These are phyloP conservation scores for Eupithecia subumbrata DNA, from an alignment of 2,888 invertebrate genomes.

Conservation along the genomic window DNA sequence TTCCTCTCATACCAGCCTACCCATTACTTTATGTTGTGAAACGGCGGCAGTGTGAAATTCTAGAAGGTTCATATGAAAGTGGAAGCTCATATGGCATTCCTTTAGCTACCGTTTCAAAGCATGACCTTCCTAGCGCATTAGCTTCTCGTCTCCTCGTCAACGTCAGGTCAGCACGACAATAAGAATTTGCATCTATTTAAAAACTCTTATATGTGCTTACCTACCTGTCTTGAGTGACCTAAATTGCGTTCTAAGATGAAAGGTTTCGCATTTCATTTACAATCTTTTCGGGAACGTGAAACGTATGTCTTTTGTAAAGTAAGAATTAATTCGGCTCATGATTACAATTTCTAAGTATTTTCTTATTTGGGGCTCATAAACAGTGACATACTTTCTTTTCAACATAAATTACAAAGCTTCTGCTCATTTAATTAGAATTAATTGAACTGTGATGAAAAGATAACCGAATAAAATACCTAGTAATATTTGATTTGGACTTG, in stretches of 20 bases:
- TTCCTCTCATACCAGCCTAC: not conserved
- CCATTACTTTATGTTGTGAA: not conserved
- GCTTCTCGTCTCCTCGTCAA: constrained; percentile 36
- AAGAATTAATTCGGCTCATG: constrained; percentile 18
- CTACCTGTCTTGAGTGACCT: constrained; percentile 59
- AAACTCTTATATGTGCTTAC: constrained; percentile 45
- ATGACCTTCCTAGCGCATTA: constrained; percentile 40
- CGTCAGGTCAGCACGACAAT: constrained; percentile 53
- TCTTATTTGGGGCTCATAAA: constrained; percentile 16
- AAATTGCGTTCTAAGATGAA: constrained; percentile 47
- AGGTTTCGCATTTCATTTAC: constrained; percentile 46
- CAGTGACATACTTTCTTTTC: not conserved
- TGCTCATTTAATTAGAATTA: not conserved
- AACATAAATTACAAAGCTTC: not conserved
- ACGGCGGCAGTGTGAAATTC: not conserved
- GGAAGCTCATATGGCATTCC: constrained; percentile 19
- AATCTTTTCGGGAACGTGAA: constrained; percentile 36
- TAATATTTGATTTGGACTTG: not conserved
- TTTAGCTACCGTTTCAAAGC: constrained; percentile 34
- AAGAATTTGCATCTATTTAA: constrained; percentile 60
- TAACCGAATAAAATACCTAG: not conserved
- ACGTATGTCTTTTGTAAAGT: constrained; percentile 34
- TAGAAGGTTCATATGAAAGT: constrained; percentile 9
- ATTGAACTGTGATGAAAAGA: not conserved
- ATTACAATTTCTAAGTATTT: constrained; percentile 9